Conservation (phyloP, 2,797 vertebrate species). For the Eupleurogrammus muticus region DNA sequence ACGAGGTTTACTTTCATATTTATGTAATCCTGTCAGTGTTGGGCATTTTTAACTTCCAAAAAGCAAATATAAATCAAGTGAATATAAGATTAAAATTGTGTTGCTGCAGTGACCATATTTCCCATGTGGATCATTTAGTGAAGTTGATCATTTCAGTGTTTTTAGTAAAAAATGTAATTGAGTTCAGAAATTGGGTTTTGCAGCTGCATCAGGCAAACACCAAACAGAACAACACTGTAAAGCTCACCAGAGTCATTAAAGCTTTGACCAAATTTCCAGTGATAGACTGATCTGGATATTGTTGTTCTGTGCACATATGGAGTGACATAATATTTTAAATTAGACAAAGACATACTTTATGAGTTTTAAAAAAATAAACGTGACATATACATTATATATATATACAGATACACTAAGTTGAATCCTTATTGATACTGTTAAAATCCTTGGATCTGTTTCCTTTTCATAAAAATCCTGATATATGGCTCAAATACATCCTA, state of each 20-base stretch:
- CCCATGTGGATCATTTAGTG: neutral
- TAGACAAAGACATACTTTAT: neutral
- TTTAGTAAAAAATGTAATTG: constrained; percentile 1
- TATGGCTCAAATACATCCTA: neutral
- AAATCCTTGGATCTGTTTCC: too few relatives aligned
- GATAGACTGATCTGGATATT: neutral
- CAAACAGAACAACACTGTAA: neutral
- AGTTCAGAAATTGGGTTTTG: neutral
- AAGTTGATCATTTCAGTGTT: constrained; percentile 16
- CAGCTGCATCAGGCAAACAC: constrained; percentile 1
- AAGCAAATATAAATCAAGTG: neutral
- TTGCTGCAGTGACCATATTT: constrained; percentile 7
- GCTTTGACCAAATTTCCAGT: neutral
- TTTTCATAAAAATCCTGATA: too few relatives aligned
- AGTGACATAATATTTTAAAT: neutral
- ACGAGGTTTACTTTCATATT: too few relatives aligned
- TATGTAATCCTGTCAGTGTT: too few relatives aligned
- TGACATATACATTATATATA: too few relatives aligned
- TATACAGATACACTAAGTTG: neutral
- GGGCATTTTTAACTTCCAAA: neutral
- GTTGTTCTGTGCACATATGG: neutral
- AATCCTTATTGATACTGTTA: neutral
- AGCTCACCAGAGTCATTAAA: neutral
- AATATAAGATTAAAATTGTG: neutral
- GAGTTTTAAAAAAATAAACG: neutral